Evolutionary conservation across 2,888 invertebrate genomes (phyloP), one percentile per base, ranked within the genome.

Genomic region (Muschampia plurimacula): DNA sequence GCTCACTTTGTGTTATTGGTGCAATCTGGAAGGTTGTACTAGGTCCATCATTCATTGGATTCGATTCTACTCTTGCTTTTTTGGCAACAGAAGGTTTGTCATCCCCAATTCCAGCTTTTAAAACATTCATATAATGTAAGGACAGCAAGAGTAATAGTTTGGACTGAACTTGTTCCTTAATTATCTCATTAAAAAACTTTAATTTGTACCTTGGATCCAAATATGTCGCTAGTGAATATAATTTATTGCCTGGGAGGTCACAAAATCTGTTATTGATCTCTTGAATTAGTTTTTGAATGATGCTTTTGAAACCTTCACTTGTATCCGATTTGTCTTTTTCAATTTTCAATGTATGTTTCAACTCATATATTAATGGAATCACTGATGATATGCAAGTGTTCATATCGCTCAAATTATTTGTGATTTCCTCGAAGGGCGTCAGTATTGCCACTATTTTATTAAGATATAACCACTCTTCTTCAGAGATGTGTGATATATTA

Each of bases 391-490:
- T 78, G 68, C 76, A 65, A 59, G 69, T 73, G 28, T 77, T 73
- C 67, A 32, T 72, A 67, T 71, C 74, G 69, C 79, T 80, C 74
- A 79, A 49, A 74, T 73, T 77, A 72, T 69, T 52, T 15, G 75
- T 76, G 46, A 78, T 72, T 57, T 76, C 78, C 76, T 79, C 79
- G 76, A 80, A 80, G 65, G 79, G 78, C 62, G 64, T 57, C 13
- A 78, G 72, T 55, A 77, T 72, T n/a, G 57, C 46, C 57, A 76
- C 66, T 59, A 74, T 46, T 73, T 77, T 78, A 71, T 79, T 72
- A 32, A 80, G 72, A 28, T 75, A 52, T 59, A 76, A 59, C 78
- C 78, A 80, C 59, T 80, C 77, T 73, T 79, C 74, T 22, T 76
- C 72, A 68, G 73, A 72, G 2, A 78, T 28, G 44, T 75, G 74